phyloP scores from a whole-genome alignment of 2,888 invertebrate genomes.

The Argyra leucocephala region DNA sequence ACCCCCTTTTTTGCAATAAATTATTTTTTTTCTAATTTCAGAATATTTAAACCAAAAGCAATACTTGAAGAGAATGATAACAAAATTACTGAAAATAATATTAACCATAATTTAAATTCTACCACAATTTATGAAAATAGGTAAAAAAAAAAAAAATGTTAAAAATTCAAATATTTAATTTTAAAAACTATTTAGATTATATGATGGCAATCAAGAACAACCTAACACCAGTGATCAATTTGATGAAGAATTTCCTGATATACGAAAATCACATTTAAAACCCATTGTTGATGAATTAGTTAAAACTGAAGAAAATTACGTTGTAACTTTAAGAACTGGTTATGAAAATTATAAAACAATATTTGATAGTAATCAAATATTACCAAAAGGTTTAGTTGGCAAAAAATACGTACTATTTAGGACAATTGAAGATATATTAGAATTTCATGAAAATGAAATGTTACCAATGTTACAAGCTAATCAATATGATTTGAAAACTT shows the following conservation, averaged over 20 bases:
- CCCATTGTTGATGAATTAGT: conserved; percentile 41
- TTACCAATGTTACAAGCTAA: conserved; percentile 38
- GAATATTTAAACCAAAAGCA: too few relatives aligned
- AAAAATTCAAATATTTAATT: too few relatives aligned
- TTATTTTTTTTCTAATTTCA: too few relatives aligned
- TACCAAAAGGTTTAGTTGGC: conserved; percentile 38
- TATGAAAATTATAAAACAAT: conserved; percentile 39
- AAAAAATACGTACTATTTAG: conserved; percentile 61
- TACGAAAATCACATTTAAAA: conserved; percentile 23
- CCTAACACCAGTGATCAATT: too few relatives aligned
- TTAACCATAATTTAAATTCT: too few relatives aligned
- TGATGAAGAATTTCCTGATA: background rate
- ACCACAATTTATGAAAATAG: too few relatives aligned
- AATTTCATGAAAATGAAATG: conserved; percentile 60
- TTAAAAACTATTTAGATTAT: too few relatives aligned
- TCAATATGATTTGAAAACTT: conserved; percentile 34
- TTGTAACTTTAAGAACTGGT: conserved; percentile 37
- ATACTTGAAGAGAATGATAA: too few relatives aligned
- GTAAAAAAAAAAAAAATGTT: too few relatives aligned
- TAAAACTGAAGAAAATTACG: conserved; percentile 40
- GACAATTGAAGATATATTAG: conserved; percentile 85
- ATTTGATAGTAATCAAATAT: conserved; percentile 31
- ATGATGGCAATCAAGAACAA: too few relatives aligned
- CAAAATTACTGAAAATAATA: too few relatives aligned
- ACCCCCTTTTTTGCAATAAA: too few relatives aligned